Evolutionary conservation across 2,888 invertebrate genomes (phyloP).

Genomic region (Drosophila colorata): DNA sequence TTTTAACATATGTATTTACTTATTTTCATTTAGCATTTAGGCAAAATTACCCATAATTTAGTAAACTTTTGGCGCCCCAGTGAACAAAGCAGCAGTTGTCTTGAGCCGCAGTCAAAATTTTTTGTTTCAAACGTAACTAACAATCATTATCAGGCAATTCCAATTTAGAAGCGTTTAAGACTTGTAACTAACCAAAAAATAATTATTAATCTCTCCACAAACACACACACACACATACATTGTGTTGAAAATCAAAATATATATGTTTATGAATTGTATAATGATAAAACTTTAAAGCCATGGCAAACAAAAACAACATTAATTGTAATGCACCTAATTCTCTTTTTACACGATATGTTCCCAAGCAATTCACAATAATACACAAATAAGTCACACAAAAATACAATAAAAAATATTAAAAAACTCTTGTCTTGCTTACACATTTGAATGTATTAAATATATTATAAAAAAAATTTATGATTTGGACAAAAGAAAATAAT

Average conservation of each 20-base stretch:
- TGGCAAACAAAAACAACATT: constrained; percentile 16
- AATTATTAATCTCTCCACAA: constrained; percentile 65
- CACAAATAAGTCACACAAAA: no score
- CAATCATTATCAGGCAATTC: constrained; percentile 64
- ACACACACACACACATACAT: constrained; percentile 17
- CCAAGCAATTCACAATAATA: no score
- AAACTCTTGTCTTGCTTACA: no score
- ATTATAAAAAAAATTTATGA: no score
- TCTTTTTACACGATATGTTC: no score
- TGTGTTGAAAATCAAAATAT: constrained; percentile 46
- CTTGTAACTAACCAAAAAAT: constrained; percentile 82
- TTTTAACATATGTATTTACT: constrained; percentile 42
- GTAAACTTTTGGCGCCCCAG: constrained; percentile 61
- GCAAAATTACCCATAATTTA: constrained; percentile 56
- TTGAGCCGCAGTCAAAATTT: constrained; percentile 26
- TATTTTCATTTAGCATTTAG: constrained; percentile 65
- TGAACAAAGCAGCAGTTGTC: constrained; percentile 69
- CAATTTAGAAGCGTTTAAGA: constrained; percentile 73
- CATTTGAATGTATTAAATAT: no score
- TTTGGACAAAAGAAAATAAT: no score
- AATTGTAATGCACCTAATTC: constrained; percentile 2
- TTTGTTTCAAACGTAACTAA: constrained; percentile 54
- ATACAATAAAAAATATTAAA: no score
- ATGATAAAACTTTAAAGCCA: constrained; percentile 34
- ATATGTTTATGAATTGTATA: constrained; percentile 41